Evolutionary conservation across 2,888 invertebrate genomes (phyloP), one percentile per base, ranked within the genome.

Genomic region (Hyles lineata): DNA sequence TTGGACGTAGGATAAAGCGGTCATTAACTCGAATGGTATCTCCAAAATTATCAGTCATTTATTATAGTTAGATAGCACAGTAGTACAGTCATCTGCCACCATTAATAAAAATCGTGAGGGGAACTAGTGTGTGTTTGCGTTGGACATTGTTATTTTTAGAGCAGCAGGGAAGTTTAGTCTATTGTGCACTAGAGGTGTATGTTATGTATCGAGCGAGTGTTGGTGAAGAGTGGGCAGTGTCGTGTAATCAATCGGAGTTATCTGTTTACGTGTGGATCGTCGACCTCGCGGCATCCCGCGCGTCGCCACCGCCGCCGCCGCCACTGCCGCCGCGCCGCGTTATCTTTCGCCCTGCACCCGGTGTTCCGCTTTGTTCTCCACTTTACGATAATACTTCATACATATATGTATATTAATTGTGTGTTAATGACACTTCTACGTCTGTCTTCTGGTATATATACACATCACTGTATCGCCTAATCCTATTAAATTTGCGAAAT

Each of bases 181-280:
- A 21, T 15, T 21, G 43, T 67, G 15, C 11, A 23, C 7, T 21
- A 23, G 43, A 62, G 50, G 50, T 50, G 7, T 50, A 17, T 17
- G 43, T 29, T 71, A 32, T 62, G 21, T n/a, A 60, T 9, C 11
- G 29, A 29, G 52, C n/a, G 62, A 62, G 29, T 63, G 21, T 35
- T 55, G 67, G 58, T 58, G n/a, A 67, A 55, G 55, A 72, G 35
- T 63, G 88, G 89, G 84, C 83, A 86, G 84, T 85, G 86, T 82
- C 84, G 82, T 85, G 86, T 85, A 90, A 90, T 91, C 90, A 91
- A 87, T 89, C 84, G 83, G 81, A 88, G 87, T 90, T 92, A 92
- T 92, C 92, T 90, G 89, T 90, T 89, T 87, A 88, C 86, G 85
- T 82, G 82, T 79, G 79, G 90, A 86, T 86, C 91, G 85, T 84